phyloP scores from a whole-genome alignment of 1,140 invertebrate genomes.

The Psilanteris sp. region DNA sequence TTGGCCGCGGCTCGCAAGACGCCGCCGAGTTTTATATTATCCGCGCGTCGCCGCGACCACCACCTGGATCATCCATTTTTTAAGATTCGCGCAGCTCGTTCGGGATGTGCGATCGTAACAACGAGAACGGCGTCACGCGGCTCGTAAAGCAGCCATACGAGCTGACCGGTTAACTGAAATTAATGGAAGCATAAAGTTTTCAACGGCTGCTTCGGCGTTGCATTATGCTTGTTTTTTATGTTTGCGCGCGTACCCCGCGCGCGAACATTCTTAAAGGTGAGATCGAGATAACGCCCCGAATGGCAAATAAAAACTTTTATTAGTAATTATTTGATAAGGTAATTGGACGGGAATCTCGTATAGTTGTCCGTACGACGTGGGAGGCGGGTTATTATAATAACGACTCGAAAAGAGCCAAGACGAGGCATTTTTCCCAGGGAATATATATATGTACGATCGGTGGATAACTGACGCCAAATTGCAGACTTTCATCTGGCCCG shows the following conservation, averaged over 20 bases:
- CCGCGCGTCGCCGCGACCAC: constrained; percentile 17
- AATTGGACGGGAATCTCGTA: constrained; percentile 27
- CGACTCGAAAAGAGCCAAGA: too few relatives aligned
- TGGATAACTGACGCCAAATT: too few relatives aligned
- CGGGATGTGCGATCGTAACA: constrained; percentile 32
- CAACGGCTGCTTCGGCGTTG: constrained; percentile 64
- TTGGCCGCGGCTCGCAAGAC: too few relatives aligned
- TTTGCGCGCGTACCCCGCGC: background rate
- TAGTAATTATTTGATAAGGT: constrained; percentile 49
- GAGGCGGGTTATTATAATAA: constrained; percentile 6
- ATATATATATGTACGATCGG: too few relatives aligned
- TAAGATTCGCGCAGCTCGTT: constrained; percentile 39
- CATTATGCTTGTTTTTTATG: constrained; percentile 25
- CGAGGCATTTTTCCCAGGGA: too few relatives aligned
- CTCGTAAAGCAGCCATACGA: constrained; percentile 69
- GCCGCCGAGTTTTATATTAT: constrained; percentile 24
- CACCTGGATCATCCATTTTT: constrained; percentile 39
- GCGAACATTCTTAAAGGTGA: background rate
- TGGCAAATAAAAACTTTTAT: constrained; percentile 43
- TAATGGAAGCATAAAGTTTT: constrained; percentile 74
- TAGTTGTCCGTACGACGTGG: background rate
- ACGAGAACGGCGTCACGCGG: constrained; percentile 49
- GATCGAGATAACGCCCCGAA: constrained; percentile 37
- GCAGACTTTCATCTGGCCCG: too few relatives aligned
- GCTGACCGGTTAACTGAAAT: constrained; percentile 71